Percentiles rank a stretch among this genome's conserved stretches.
phyloP scores from a whole-genome alignment of 2,113 vertebrate species.

The Rhegmatorhina hoffmannsi region DNA sequence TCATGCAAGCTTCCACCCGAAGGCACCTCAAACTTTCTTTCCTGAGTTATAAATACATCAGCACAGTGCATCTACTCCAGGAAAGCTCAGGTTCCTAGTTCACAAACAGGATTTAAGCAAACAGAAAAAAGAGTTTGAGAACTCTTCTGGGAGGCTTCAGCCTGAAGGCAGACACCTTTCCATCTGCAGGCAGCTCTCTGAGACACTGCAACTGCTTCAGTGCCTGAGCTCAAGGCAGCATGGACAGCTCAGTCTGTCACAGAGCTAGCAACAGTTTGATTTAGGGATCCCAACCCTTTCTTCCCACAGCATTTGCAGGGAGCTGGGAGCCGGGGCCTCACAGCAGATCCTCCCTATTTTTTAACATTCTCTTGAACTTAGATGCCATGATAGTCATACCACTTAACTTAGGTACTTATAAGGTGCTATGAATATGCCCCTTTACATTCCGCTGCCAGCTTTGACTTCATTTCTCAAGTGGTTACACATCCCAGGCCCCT shows the following conservation, averaged over 20 bases:
- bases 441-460: neutral
- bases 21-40: neutral
- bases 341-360: neutral
- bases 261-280: neutral
- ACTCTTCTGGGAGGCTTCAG: neutral
- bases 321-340: neutral
- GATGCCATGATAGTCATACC: neutral
- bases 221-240: neutral
- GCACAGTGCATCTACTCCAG: neutral
- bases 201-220: neutral
- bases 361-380: neutral
- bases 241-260: neutral
- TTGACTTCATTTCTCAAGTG: neutral
- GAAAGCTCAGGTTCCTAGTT: neutral
- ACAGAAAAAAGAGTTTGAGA: neutral
- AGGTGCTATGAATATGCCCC: neutral
- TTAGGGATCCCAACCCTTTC: neutral
- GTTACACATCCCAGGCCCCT: neutral
- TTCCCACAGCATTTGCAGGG: neutral
- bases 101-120: neutral
- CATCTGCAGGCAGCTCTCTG: neutral
- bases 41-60: neutral
- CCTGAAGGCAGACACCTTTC: neutral
- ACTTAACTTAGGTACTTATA: conserved; percentile 12
- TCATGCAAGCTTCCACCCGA: neutral